These are phyloP conservation scores for Chaetops frenatus DNA, from an alignment of 2,113 vertebrate species.

Conservation along the genomic window DNA sequence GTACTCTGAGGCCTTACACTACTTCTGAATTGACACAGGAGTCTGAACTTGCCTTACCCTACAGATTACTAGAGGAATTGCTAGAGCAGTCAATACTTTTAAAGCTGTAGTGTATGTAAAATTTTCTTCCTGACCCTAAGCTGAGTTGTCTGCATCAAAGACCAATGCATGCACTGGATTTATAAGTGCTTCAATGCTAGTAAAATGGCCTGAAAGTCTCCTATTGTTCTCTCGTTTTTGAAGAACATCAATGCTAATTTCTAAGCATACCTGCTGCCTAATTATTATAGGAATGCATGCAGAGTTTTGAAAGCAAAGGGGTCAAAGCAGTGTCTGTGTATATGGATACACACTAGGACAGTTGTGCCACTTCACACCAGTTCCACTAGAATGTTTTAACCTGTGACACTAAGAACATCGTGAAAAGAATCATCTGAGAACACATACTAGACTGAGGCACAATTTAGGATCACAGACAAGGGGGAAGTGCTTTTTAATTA, in stretches of 20 bases:
- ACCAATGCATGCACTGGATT: not conserved
- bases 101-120: not conserved
- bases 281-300: not conserved
- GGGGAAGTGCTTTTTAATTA: constrained; percentile 57
- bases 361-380: not conserved
- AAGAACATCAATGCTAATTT: not conserved
- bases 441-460: not conserved
- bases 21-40: not conserved
- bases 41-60: not conserved
- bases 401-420: not conserved
- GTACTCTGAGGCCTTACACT: not conserved
- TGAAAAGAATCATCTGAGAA: not conserved
- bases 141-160: not conserved
- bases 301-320: not conserved
- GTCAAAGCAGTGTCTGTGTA: not conserved
- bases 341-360: not conserved
- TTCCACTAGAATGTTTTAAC: not conserved
- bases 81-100: not conserved
- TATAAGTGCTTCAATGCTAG: not conserved
- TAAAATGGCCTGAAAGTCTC: not conserved
- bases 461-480: not conserved
- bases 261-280: not conserved
- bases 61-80: not conserved
- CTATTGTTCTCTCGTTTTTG: not conserved
- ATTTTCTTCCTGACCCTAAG: not conserved